Base-by-base conservation (phyloP, 1,140 invertebrate genomes). In the Hyposmocoma kahamanoa region DNA sequence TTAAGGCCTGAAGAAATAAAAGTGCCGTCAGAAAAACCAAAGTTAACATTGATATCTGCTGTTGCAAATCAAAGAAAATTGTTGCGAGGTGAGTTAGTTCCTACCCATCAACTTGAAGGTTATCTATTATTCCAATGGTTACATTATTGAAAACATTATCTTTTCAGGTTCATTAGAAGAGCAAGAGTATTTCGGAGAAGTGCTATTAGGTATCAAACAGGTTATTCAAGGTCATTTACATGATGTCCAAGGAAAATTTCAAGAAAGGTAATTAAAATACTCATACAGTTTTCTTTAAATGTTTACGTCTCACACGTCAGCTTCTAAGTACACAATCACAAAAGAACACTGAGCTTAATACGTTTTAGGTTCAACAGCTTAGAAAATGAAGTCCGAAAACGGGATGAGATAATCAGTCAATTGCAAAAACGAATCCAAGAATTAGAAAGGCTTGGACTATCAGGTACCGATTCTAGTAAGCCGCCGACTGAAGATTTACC, bases 371-470 rank as follows among this genome's bases (percentile, higher is more conserved):
- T 94, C 65, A 88, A 89, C 15, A 91, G 87, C 32, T 82, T 96
- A 62, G 92, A 95, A 74, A 86, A 90, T 28, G 94, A 95, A 82
- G 90, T 95, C 8, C 87, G 88, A 6, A 91, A 90, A 49, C 87
- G 93, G 5, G 94, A 95, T 71, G 90, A 92, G 63, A 91, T 95
- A 28, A 96, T 96, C 56, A 87, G 84, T 8, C 90, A 94, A 67
- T 84, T 96, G 9, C 92, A 94, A 70, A 81, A 87, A 18, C 87
- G 92, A 47, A 93, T 95, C 43, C 87, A 89, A 56, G 90, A 93
- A 56, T 68, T 94, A 34, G 92, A 93, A 72, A 86, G 83, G 36
- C 42, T 78, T 32, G 76, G 77, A 10, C 42, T 78, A 10, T 30
- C 64, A 20, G 51, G 57, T 4, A 18, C 47, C 1, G 56, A 51